These are phyloP conservation scores for Anoura caudifer DNA, from an alignment of 2,113 vertebrate genomes.

Conservation along the genomic window DNA sequence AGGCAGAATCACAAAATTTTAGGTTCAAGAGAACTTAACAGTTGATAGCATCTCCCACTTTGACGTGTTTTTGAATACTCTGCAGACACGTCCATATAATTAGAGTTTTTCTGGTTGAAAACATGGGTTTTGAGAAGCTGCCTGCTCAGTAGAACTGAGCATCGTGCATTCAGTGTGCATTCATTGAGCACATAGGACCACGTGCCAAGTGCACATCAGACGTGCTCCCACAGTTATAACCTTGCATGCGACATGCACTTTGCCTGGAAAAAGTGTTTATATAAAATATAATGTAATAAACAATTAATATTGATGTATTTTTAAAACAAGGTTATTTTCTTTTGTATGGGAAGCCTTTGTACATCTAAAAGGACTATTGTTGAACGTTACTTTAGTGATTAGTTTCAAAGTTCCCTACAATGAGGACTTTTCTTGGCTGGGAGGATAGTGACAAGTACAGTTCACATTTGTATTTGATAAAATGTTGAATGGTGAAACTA, in stretches of 20 bases:
- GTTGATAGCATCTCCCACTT: neutral
- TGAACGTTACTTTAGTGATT: neutral
- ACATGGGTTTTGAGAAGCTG: neutral
- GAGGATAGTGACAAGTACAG: neutral
- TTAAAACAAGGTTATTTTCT: neutral
- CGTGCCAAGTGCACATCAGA: neutral
- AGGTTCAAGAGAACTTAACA: neutral
- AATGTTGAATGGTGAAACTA: neutral
- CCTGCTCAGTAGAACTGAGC: neutral
- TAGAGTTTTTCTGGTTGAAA: neutral
- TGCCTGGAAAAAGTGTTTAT: neutral
- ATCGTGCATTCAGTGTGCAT: neutral
- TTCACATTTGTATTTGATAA: neutral
- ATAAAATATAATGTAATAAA: neutral
- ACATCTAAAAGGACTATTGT: neutral
- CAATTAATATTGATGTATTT: neutral
- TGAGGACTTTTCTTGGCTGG: neutral
- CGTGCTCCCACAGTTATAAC: neutral
- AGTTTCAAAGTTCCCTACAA: neutral
- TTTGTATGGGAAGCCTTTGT: neutral
- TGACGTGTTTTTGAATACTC: neutral
- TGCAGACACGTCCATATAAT: neutral
- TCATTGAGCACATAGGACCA: neutral
- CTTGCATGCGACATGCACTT: neutral
- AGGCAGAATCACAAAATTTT: neutral